Evolutionary conservation across 2,113 vertebrate species (phyloP).

Genomic region (Podocnemis expansa): DNA sequence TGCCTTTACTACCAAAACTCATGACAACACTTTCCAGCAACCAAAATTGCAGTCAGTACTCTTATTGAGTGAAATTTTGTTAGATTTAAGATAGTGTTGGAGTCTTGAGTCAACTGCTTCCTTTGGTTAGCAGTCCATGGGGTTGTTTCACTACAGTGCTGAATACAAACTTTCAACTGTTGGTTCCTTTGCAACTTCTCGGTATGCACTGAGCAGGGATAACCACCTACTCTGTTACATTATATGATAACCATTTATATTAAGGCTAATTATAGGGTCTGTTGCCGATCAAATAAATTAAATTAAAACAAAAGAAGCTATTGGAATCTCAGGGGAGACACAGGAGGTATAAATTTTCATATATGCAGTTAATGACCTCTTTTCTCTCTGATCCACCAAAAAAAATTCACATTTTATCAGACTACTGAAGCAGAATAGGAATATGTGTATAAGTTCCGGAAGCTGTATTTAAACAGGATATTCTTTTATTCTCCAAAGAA

Average conservation of each 20-base stretch:
- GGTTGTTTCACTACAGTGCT: too few relatives aligned
- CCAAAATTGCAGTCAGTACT: neutral
- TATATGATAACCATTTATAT: neutral
- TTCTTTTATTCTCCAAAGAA: neutral
- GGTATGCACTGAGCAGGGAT: neutral
- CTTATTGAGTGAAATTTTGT: neutral
- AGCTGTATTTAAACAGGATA: neutral
- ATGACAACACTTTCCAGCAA: neutral
- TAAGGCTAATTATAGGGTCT: neutral
- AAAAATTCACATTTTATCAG: neutral
- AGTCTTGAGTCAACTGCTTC: neutral
- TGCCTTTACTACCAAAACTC: neutral
- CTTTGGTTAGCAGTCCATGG: neutral
- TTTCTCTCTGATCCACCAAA: neutral
- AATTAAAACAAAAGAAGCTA: neutral
- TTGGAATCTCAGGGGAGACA: neutral
- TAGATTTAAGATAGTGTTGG: neutral
- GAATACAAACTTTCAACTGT: neutral
- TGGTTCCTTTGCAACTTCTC: neutral
- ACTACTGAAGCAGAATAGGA: neutral
- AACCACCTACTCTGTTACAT: neutral
- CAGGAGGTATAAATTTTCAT: neutral
- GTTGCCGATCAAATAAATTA: neutral
- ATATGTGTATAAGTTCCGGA: neutral
- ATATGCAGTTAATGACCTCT: neutral